Base-by-base conservation (phyloP, 2,113 vertebrate genomes). In the Polyodon spathula region DNA sequence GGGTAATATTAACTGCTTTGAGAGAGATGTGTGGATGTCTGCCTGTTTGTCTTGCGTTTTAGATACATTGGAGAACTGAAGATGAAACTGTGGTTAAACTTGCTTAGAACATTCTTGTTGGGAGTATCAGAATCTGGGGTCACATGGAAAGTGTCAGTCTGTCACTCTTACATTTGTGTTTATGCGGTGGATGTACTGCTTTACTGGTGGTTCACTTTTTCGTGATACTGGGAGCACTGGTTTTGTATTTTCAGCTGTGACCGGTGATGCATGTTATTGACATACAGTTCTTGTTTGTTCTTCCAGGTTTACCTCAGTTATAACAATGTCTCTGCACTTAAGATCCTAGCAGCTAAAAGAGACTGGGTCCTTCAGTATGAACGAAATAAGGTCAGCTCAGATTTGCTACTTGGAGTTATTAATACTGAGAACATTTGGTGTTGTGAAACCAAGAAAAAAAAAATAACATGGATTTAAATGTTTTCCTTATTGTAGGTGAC, bases 231-330 rank as follows among this genome's bases (percentile, higher is more conserved):
- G 27, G 27, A 27, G 27, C 27, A 27, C 27, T 27, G 27, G 27
- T 27, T 27, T 27, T 27, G 27, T 27, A 27, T 27, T 27, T 27
- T 2, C 27, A 27, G 27, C 27, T 27, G 27, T 27, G 27, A 27
- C 27, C 1, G 27, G 27, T 27, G 27, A 27, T 27, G 27, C 27
- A 27, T 27, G 27, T 27, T 27, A 27, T 27, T 27, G 27, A 27
- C 27, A 27, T n/a, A n/a, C 37, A 17, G 54, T 16, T 4, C 15
- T 56, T 50, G 56, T 10, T 17, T 61, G n/a, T 17, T 37, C 8
- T 59, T 14, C 16, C 76, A 98, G 95, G 92, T 97, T 62, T 98
- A 93, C 73, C 82, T 98, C 75, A 98, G 95, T 84, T 98, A 93
- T 81, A 97, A 97, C 83, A 97, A 97, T 0, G 90, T 97, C 44